Evolutionary conservation across 2,888 invertebrate species (phyloP).

Genomic region (Melitaea athalia): DNA sequence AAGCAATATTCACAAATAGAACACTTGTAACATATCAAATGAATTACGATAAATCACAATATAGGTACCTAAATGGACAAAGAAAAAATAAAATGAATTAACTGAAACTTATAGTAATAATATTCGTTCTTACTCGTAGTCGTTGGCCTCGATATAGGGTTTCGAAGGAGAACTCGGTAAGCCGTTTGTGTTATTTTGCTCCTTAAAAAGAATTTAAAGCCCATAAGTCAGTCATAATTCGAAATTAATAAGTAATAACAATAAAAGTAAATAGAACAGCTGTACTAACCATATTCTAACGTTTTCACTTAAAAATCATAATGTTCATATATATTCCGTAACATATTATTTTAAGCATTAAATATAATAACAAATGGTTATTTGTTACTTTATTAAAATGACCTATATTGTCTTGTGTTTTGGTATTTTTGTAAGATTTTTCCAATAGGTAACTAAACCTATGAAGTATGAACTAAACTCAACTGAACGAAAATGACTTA

Average conservation of each 20-base stretch:
- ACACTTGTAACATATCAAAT: no score
- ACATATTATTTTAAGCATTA: background rate
- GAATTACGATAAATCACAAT: background rate
- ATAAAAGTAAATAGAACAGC: constrained; percentile 14
- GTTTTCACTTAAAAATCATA: constrained; percentile 36
- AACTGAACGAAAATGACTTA: background rate
- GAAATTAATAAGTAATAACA: constrained; percentile 7
- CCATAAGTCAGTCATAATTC: constrained; percentile 16
- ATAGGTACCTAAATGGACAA: background rate
- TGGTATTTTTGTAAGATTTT: background rate
- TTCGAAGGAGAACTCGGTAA: constrained; percentile 57
- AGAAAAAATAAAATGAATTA: constrained; percentile 5
- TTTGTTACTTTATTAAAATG: background rate
- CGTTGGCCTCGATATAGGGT: constrained; percentile 52
- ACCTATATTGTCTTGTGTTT: constrained; percentile 2
- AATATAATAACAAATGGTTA: background rate
- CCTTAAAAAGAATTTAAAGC: constrained; percentile 44
- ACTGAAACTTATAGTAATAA: constrained; percentile 6
- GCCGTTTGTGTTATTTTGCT: constrained; percentile 51
- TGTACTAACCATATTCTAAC: constrained; percentile 27
- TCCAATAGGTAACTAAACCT: no score
- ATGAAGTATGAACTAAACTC: no score
- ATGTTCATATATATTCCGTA: constrained; percentile 8
- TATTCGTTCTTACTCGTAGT: constrained; percentile 65
- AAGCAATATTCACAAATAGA: no score